These are phyloP conservation scores for Scaptomyza parva DNA, from an alignment of 2,888 invertebrate genomes.

Conservation along the genomic window DNA sequence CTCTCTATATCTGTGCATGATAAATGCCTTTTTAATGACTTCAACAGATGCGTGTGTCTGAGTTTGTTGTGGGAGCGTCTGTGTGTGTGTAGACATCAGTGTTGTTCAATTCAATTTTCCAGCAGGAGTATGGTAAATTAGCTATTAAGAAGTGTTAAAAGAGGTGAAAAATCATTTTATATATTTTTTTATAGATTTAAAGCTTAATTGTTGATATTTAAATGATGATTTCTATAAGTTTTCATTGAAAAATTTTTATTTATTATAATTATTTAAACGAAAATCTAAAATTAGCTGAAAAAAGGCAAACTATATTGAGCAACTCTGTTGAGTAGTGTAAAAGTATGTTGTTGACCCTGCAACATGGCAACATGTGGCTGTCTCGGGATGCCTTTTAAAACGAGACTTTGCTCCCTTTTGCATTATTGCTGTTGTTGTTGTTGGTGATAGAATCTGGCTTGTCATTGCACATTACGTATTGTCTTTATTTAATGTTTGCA, in stretches of 20 bases:
- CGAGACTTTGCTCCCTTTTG: conserved; percentile 29
- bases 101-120: conserved; percentile 38
- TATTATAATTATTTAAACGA: too few species aligned
- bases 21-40: conserved; percentile 78
- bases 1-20: conserved; percentile 47
- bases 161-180: neutral
- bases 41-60: conserved; percentile 45
- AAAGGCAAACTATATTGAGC: neutral
- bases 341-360: conserved; percentile 48
- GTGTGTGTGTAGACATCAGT: conserved; percentile 43
- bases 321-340: conserved; percentile 25
- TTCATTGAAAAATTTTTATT: too few species aligned
- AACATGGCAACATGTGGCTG: conserved; percentile 58
- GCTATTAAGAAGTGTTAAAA: neutral
- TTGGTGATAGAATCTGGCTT: conserved; percentile 57
- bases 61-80: conserved; percentile 12
- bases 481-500: conserved; percentile 80
- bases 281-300: too few species aligned
- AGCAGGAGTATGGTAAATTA: neutral
- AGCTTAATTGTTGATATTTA: too few species aligned
- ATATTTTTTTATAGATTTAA: too few species aligned
- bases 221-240: too few species aligned
- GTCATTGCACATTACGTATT: conserved; percentile 71
- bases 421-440: conserved; percentile 16
- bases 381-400: conserved; percentile 46